Percentiles rank a stretch among this genome's conserved stretches.
These are phyloP conservation scores for Sardinella longiceps DNA, from an alignment of 2,797 vertebrate genomes.

Conservation along the genomic window DNA sequence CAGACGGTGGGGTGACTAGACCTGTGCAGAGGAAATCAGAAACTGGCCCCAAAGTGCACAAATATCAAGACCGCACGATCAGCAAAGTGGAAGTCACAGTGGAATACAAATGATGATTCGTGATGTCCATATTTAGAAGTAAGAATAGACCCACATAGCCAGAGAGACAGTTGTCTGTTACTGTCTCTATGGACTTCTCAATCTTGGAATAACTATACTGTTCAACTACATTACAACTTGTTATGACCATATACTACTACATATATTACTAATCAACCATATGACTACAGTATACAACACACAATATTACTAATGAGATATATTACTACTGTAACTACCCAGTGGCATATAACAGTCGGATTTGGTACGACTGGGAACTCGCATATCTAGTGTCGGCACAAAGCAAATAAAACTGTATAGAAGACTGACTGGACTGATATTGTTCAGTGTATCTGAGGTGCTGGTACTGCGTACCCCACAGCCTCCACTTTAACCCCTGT, in stretches of 20 bases:
- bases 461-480: too few species aligned
- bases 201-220: background rate
- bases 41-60: slow-evolving; percentile 51
- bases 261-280: background rate
- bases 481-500: too few species aligned
- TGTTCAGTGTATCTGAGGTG: too few species aligned
- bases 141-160: background rate
- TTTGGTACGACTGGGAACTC: too few species aligned
- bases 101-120: slow-evolving; percentile 7
- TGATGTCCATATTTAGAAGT: slow-evolving; percentile 26
- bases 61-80: slow-evolving; percentile 49
- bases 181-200: too few species aligned
- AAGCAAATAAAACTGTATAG: too few species aligned
- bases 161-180: background rate
- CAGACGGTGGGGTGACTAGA: slow-evolving; percentile 54
- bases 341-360: background rate
- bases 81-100: slow-evolving; percentile 16
- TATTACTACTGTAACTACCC: background rate
- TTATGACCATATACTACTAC: background rate
- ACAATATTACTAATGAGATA: too few species aligned
- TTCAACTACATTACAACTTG: background rate
- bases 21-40: slow-evolving; percentile 58
- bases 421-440: too few species aligned
- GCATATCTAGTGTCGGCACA: too few species aligned
- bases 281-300: background rate